phyloP scores from a whole-genome alignment of 2,113 vertebrate genomes.

The Atlantisia rogersi region DNA sequence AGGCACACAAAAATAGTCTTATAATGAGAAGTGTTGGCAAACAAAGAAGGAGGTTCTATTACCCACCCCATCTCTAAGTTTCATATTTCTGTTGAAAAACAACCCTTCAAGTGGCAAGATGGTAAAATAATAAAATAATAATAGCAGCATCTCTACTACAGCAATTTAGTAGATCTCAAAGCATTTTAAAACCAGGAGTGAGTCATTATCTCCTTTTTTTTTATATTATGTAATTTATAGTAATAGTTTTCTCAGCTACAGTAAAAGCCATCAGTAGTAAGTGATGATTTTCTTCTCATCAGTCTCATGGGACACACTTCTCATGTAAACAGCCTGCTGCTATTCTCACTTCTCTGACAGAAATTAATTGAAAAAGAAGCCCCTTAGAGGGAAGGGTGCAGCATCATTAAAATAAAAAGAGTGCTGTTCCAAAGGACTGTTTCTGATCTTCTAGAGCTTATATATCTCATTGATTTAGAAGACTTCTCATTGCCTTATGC shows the following conservation, averaged over 20 bases:
- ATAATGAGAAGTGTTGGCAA: neutral
- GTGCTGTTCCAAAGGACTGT: neutral
- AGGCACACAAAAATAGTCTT: neutral
- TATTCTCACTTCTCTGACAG: constrained; percentile 16
- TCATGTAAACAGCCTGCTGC: constrained; percentile 47
- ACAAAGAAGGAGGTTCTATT: neutral
- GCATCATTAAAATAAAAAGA: constrained; percentile 38
- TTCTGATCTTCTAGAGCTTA: neutral
- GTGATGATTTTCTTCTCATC: constrained; percentile 42
- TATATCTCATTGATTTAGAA: neutral
- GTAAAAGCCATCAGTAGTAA: constrained; percentile 34
- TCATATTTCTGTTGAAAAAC: neutral
- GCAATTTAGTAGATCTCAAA: neutral
- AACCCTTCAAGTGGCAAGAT: neutral
- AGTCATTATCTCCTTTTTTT: neutral
- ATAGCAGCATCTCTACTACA: neutral
- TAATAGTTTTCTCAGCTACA: constrained; percentile 41
- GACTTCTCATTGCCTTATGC: neutral
- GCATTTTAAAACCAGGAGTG: constrained; percentile 28
- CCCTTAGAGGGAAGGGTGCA: constrained; percentile 8
- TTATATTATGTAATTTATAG: constrained; percentile 31
- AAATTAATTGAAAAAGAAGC: constrained; percentile 51
- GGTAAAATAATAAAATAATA: constrained; percentile 20
- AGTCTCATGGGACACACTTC: constrained; percentile 16
- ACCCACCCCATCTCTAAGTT: neutral